phyloP scores from a whole-genome alignment of 2,113 vertebrate species.

The Hippocampus zosterae region DNA sequence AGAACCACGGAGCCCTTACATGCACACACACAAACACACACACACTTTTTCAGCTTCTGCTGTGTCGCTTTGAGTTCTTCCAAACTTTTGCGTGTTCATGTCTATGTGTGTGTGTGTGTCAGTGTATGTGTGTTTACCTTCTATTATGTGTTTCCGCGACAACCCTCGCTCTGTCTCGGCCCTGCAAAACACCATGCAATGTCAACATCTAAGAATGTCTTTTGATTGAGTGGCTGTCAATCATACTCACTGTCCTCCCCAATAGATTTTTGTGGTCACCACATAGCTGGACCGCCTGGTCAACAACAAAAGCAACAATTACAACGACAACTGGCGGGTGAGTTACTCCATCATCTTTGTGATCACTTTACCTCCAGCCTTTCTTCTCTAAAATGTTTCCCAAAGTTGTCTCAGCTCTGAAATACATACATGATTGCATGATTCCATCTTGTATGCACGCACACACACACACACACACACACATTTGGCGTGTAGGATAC shows the following conservation, averaged over 20 bases:
- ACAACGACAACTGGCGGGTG: background rate
- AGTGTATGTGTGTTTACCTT: slow-evolving; percentile 62
- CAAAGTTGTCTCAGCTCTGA: slow-evolving; percentile 78
- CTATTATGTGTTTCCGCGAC: slow-evolving; percentile 84
- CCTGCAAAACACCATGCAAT: slow-evolving; percentile 47
- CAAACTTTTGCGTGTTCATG: background rate
- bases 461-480: too few species aligned
- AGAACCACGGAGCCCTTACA: slow-evolving; percentile 73
- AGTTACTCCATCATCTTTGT: background rate
- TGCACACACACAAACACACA: slow-evolving; percentile 10
- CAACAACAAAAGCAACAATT: background rate
- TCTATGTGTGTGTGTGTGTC: background rate
- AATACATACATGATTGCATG: slow-evolving; percentile 13
- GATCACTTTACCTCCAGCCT: slow-evolving; percentile 74
- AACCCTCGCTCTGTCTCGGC: slow-evolving; percentile 81
- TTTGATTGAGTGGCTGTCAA: background rate
- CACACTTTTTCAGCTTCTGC: background rate
- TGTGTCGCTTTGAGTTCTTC: too few species aligned
- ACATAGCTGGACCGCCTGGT: slow-evolving; percentile 78
- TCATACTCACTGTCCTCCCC: slow-evolving; percentile 83
- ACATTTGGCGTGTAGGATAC: slow-evolving; percentile 21
- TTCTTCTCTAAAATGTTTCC: slow-evolving; percentile 82
- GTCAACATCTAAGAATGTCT: background rate
- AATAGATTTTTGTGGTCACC: slow-evolving; percentile 82
- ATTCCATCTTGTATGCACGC: background rate